Base-by-base conservation (phyloP, 2,113 vertebrate species). In the Brachyhypopomus occidentalis region DNA sequence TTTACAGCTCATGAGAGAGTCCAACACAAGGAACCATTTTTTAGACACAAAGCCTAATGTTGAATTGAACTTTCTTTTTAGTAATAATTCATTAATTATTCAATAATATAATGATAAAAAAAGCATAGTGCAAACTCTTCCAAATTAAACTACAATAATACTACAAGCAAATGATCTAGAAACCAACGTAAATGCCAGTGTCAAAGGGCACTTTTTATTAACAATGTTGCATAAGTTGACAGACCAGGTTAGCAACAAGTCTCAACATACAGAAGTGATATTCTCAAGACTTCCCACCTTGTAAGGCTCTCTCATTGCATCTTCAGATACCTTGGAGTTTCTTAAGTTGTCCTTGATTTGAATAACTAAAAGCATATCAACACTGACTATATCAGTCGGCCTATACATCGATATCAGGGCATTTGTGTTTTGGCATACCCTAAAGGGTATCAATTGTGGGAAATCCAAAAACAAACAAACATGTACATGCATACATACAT, bases 391-490 rank as follows among this genome's bases (percentile, higher is more conserved):
- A 55, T 72, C 70, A 62, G 6, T 52, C 14, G n/a, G 11, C 45
- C 45, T 1, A 52, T 14, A 52, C 2, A 14, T 52, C 45, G 12
- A 3, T 70, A 55, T 11, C 7, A 63, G 38, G 4, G 59, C n/a
- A 48, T 62, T 48, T 38, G 4, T 38, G 16, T 27, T 62, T 48
- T 72, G 41, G 58, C n/a, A 1, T 55, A 55, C 59, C 59, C 71
- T 66, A 0, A 3, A 56, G 58, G 25, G 14, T 55, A 16, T 14
- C 17, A 27, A 55, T 70, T 77, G 41, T 20, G n/a, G 72, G 62
- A 72, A 58, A 73, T 56, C 67, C 56, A 34, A 52, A 67, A 34
- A 56, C 22, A 73, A 22, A 75, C 52, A 74, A 19, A 55, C 17
- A 4, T 17, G 19, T 1, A n/a, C 64, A 75, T 55, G 45, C 63